These are phyloP conservation scores for Protaetia brevitarsis DNA, from an alignment of 1,140 invertebrate species.

Conservation along the genomic window DNA sequence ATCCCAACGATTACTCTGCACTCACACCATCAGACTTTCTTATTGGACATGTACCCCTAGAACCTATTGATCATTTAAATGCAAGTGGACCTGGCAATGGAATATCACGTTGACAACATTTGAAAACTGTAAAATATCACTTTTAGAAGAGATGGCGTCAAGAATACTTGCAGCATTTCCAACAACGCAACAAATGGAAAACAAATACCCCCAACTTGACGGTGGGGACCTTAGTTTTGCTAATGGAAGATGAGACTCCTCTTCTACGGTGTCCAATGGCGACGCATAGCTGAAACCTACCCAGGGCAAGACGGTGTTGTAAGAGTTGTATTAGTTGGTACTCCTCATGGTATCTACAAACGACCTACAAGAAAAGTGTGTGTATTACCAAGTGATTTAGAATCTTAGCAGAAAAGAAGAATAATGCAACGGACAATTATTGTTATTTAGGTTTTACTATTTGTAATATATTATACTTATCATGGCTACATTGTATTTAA, in stretches of 20 bases:
- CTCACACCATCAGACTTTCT: too few species aligned
- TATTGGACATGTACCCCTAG: too few species aligned
- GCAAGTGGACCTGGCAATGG: too few species aligned
- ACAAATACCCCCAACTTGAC: neutral
- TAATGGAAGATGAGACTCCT: neutral
- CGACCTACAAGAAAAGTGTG: neutral
- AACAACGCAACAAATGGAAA: too few species aligned
- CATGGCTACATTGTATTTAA: too few species aligned
- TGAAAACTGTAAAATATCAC: constrained; percentile 32
- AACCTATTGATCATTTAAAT: too few species aligned
- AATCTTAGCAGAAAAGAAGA: too few species aligned
- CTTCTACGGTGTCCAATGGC: neutral
- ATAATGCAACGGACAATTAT: too few species aligned
- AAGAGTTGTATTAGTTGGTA: neutral
- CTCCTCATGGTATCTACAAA: neutral
- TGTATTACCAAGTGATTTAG: neutral
- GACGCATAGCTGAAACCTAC: neutral
- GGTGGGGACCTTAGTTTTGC: neutral
- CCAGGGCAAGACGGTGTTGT: neutral
- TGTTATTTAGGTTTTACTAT: too few species aligned
- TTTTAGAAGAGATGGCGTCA: constrained; percentile 38
- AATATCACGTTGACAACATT: too few species aligned
- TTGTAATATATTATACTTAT: too few species aligned
- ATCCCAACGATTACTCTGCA: too few species aligned
- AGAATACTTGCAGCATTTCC: constrained; percentile 34